Evolutionary conservation across 2,888 invertebrate genomes (phyloP).

Genomic region (Monochamus alternatus): DNA sequence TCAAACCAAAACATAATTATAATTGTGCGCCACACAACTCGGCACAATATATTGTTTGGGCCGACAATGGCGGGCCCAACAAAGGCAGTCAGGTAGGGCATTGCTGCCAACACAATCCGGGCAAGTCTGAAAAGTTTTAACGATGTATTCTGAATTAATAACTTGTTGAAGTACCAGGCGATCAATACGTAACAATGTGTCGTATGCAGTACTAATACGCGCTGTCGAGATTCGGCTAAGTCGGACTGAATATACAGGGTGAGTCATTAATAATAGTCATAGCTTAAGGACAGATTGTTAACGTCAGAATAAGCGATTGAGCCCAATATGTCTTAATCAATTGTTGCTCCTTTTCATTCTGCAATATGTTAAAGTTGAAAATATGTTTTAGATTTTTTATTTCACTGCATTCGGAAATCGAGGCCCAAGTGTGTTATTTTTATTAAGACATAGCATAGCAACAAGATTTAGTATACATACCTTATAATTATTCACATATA

Average conservation of each 20-base stretch:
- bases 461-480: no score
- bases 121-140: constrained; percentile 72
- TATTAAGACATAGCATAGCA: no score
- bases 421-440: no score
- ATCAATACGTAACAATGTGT: constrained; percentile 66
- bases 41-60: constrained; percentile 69
- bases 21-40: constrained; percentile 69
- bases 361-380: no score
- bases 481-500: no score
- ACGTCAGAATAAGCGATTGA: no score
- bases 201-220: constrained; percentile 57
- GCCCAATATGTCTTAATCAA: no score
- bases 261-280: no score
- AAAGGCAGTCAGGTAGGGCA: constrained; percentile 69
- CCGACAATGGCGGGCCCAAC: constrained; percentile 66
- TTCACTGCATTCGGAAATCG: no score
- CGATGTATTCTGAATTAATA: constrained; percentile 71
- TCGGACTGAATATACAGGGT: constrained; percentile 21
- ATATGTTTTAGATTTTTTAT: no score
- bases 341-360: no score
- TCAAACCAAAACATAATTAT: constrained; percentile 70
- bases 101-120: constrained; percentile 68
- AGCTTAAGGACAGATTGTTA: no score
- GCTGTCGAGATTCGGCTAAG: constrained; percentile 25
- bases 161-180: constrained; percentile 68